Evolutionary conservation across 2,888 invertebrate genomes (phyloP), one percentile per base, ranked within the genome.

Genomic region (Penaeus monodon): DNA sequence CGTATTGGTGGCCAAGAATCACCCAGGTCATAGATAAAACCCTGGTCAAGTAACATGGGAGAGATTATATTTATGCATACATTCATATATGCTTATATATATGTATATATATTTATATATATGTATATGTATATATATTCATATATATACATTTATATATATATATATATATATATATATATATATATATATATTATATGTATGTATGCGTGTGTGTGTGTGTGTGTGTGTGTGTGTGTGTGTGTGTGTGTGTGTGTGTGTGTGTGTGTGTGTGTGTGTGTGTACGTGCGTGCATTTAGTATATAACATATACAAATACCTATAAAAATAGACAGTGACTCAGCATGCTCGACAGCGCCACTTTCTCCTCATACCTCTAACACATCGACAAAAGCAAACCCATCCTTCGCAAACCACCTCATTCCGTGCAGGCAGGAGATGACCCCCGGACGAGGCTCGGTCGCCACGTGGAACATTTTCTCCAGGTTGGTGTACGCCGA

Each of bases 11-110:
- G 7, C 90, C 89, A 29, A 90, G n/a, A 0, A 90, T 82, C 20
- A 90, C 90, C 90, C 90, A 90, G 8, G 85, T 85, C 63, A 89
- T 90, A 64, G 90, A 90, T 2, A 90, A 64, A 65, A 90, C 77
- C 49, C 77, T 77, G 77, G 24, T 10, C 24, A 77, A 49, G 44
- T 1, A 44, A 33, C 8, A 27, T 29, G 74, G 33, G 74, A 22
- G 22, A 24, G 29, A 29, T 27, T 73, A 73, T 38, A 6, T 38
- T 33, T 33, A 33, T 33, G 33, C 33, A 33, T 33, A 33, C 33
- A 33, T 33, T 2, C 33, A 2, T 33, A 33, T 33, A 33, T 33
- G 3, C 33, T 2, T 33, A 2, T 3, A 33, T 33, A 33, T 33
- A 33, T 33, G 3, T 33, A 38, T 38, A 6, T 38, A 38, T 38